phyloP scores from a whole-genome alignment of 2,888 invertebrate genomes.

The Rotaria magnacalcarata region DNA sequence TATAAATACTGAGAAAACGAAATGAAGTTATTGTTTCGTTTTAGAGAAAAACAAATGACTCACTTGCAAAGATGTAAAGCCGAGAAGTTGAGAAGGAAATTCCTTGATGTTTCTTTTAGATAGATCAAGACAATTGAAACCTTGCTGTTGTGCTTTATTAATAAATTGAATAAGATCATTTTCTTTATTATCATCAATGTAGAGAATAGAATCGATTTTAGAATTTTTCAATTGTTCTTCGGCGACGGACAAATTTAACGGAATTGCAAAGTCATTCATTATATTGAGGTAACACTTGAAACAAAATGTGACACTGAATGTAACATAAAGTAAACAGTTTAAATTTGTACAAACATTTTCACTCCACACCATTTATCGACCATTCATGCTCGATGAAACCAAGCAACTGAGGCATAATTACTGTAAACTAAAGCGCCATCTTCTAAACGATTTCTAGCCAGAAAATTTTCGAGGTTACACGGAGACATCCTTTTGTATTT shows the following conservation, averaged over 20 bases:
- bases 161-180: neutral
- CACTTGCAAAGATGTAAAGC: slow-evolving; percentile 2
- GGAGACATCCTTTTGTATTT: no score
- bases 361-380: neutral
- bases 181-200: neutral
- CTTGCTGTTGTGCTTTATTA: neutral
- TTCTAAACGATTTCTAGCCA: neutral
- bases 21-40: neutral
- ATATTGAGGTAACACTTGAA: neutral
- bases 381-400: neutral
- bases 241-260: neutral
- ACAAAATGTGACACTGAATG: neutral
- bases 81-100: slow-evolving; percentile 15
- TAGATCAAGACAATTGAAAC: slow-evolving; percentile 29
- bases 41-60: neutral
- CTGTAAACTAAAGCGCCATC: neutral
- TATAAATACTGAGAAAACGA: slow-evolving; percentile 54
- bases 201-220: neutral
- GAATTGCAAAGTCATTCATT: neutral
- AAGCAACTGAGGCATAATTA: neutral
- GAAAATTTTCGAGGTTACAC: no score
- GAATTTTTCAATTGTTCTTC: no score
- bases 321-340: neutral
- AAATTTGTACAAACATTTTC: neutral
- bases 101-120: neutral